Percentiles rank a stretch among this genome's conserved stretches.
phyloP scores from a whole-genome alignment of 1,140 invertebrate species.

The Subanguina moxae region DNA sequence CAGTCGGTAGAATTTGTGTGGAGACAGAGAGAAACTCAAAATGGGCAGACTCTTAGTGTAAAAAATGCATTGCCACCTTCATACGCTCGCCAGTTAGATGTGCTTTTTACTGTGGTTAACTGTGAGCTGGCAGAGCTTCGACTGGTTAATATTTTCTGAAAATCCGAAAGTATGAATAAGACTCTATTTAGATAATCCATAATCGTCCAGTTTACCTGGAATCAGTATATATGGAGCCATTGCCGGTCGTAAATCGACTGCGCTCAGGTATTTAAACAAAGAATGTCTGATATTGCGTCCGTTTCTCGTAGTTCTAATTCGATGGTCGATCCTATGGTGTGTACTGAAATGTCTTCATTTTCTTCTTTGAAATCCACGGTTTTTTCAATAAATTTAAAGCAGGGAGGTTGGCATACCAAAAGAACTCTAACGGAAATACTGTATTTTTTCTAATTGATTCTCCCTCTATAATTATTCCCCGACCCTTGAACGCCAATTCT shows the following conservation, averaged over 20 bases:
- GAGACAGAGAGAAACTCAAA: conserved; percentile 2
- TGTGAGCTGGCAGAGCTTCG: conserved; percentile 15
- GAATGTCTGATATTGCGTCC: too few species aligned
- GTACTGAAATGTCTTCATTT: too few species aligned
- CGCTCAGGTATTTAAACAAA: conserved; percentile 81
- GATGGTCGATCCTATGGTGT: too few species aligned
- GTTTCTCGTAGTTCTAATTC: too few species aligned
- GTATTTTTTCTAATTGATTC: too few species aligned
- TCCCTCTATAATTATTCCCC: too few species aligned
- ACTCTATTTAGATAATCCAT: conserved; percentile 39
- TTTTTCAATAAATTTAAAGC: too few species aligned
- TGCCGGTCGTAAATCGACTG: conserved; percentile 34
- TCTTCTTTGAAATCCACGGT: too few species aligned
- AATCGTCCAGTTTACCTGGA: conserved; percentile 29
- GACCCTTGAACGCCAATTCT: too few species aligned
- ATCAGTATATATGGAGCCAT: conserved; percentile 26
- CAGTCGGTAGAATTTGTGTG: conserved; percentile 25
- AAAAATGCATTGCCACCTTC: conserved; percentile 30
- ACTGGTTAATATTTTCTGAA: conserved; percentile 8
- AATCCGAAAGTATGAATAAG: neutral
- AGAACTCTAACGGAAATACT: too few species aligned
- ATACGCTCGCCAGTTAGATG: conserved; percentile 29
- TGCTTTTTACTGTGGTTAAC: conserved; percentile 29
- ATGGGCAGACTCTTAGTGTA: neutral
- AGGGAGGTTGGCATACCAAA: too few species aligned